Evolutionary conservation across 2,888 invertebrate species (phyloP), one percentile per base, ranked within the genome.

Genomic region (Lacanobia wlatinum): DNA sequence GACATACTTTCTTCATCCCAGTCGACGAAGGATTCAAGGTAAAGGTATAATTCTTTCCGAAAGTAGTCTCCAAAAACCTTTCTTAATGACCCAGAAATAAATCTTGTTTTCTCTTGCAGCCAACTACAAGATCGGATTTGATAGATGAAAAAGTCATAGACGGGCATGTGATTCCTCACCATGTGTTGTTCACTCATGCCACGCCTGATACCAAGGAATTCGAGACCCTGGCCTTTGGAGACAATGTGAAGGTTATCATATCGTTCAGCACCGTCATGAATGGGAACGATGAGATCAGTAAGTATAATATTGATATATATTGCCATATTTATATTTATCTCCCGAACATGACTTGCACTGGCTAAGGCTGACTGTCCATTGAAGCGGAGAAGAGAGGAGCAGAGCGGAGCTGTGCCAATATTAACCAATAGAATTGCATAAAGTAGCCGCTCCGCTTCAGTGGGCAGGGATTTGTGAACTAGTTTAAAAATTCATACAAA

Each of bases 21-120:
- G 97, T 99, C 58, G 98, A 99, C 93, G 98, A 98, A 91, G 98
- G 98, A 73, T 98, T 98, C 88, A 98, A 98, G 97, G 98, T 98
- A 96, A 98, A 98, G 97, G 98, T 98, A 96, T 84, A 76, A 43
- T 78, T 73, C 65, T 76, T 74, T 63, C 38, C 52, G 60, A 66
- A 73, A 68, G 58, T 70, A 76, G n/a, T 56, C 52, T 46, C 23
- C 18, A 16, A 48, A 58, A 65, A 53, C 2, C 8, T 10, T 55
- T 21, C 21, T 14, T 23, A 73, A 48, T 5, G 16, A 12, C 4
- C 52, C n/a, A 3, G 16, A 23, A 40, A 50, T 73, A 50, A 65
- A 48, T 6, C 38, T 12, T 23, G 8, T 28, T 73, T 76, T 78
- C 70, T 75, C 55, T 91, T 91, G 23, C 89, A 98, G 98, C 97